Conservation (phyloP, 2,113 vertebrate species). For the Bolborhynchus lineola region DNA sequence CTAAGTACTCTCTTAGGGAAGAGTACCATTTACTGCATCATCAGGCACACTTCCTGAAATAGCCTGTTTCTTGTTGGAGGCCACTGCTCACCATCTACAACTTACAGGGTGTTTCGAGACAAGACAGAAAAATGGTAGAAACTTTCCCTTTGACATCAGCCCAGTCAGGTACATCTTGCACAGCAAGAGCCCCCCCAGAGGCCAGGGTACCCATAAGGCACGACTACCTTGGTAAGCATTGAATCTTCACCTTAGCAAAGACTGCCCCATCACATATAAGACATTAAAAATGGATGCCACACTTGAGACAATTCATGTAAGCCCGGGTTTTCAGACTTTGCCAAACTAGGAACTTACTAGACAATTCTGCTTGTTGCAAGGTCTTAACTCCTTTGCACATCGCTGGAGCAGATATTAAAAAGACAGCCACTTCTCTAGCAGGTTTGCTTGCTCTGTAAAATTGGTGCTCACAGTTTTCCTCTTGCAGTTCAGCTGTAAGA, state of each 20-base stretch:
- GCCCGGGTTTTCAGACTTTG: background rate
- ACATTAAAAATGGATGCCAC: background rate
- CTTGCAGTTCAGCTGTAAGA: background rate
- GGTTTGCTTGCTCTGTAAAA: slow-evolving; percentile 14
- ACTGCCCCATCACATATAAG: background rate
- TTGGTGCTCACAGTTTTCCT: background rate
- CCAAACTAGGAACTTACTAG: background rate
- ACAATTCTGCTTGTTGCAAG: background rate
- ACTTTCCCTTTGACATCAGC: background rate
- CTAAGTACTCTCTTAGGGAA: slow-evolving; percentile 24
- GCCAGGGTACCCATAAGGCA: background rate
- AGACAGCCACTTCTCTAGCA: background rate
- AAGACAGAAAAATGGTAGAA: background rate
- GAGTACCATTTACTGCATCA: background rate
- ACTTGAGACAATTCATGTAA: background rate
- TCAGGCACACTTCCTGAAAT: slow-evolving; percentile 15
- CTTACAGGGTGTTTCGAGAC: background rate
- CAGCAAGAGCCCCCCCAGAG: background rate
- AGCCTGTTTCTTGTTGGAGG: background rate
- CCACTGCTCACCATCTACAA: background rate
- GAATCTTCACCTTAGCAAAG: background rate
- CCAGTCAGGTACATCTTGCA: background rate
- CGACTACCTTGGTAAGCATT: background rate
- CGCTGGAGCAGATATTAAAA: background rate
- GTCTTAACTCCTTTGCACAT: background rate